Evolutionary conservation across 1,140 invertebrate genomes (phyloP).

Genomic region (Coelopa frigida): DNA sequence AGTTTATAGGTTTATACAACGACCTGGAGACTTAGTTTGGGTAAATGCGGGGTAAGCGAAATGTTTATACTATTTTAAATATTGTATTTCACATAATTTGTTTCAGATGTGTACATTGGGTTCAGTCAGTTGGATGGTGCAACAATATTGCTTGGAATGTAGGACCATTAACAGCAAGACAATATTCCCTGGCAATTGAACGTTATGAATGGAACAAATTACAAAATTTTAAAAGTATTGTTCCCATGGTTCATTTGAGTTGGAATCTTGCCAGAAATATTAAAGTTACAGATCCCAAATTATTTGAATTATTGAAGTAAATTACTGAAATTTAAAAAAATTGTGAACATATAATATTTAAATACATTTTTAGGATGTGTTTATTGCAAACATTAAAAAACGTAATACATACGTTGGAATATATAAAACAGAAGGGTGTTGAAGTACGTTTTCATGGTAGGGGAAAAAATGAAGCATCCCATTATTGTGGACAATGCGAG

Average conservation of each 20-base stretch:
- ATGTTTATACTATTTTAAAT: slow-evolving; percentile 3
- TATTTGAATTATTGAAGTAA: slow-evolving; percentile 82
- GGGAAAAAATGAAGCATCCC: slow-evolving; percentile 89
- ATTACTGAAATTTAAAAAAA: no score
- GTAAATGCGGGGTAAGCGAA: slow-evolving; percentile 79
- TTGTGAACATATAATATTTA: not conserved
- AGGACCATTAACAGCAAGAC: slow-evolving; percentile 89
- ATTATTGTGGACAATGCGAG: slow-evolving; percentile 98
- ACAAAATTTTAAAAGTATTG: slow-evolving; percentile 95
- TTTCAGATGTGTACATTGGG: slow-evolving; percentile 86
- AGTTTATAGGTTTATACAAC: slow-evolving; percentile 95
- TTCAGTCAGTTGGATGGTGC: slow-evolving; percentile 90
- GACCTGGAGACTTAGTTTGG: slow-evolving; percentile 98
- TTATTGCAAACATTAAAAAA: slow-evolving; percentile 78
- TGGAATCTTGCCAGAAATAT: slow-evolving; percentile 98
- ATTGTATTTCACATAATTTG: not conserved
- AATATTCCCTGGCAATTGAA: slow-evolving; percentile 90
- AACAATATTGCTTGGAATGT: slow-evolving; percentile 99
- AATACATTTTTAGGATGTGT: slow-evolving; percentile 58
- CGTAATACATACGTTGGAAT: slow-evolving; percentile 78
- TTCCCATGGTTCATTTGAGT: slow-evolving; percentile 96
- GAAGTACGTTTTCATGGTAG: slow-evolving; percentile 91
- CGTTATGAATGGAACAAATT: slow-evolving; percentile 99
- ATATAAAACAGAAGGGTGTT: slow-evolving; percentile 75
- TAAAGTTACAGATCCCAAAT: slow-evolving; percentile 84